A percentile compares a stretch with the other conserved stretches of the same genome.
Evolutionary conservation across 2,888 invertebrate genomes (phyloP).

Genomic region (Noctuana brunneofusca): DNA sequence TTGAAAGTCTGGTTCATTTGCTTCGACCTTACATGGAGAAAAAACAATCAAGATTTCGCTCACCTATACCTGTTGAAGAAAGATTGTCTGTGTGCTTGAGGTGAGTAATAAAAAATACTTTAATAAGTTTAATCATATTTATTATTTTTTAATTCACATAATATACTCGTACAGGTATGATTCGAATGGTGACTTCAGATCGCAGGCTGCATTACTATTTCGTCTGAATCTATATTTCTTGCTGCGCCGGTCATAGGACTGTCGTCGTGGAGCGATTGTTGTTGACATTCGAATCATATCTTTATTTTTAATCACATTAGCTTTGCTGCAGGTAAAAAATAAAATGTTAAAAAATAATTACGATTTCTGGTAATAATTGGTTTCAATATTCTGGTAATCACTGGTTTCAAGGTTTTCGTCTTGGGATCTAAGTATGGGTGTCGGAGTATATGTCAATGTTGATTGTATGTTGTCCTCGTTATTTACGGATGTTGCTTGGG

Average conservation of each 20-base stretch:
- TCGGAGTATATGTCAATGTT: constrained; percentile 40
- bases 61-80: constrained; percentile 39
- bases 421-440: constrained; percentile 35
- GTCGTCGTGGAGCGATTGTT: constrained; percentile 37
- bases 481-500: constrained; percentile 40
- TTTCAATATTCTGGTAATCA: constrained; percentile 16
- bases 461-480: constrained; percentile 39
- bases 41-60: constrained; percentile 36
- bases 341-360: not conserved
- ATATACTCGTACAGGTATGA: constrained; percentile 39
- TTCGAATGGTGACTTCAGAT: too few relatives aligned
- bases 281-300: constrained; percentile 37
- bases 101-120: constrained; percentile 30
- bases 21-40: constrained; percentile 30
- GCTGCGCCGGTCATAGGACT: constrained; percentile 37
- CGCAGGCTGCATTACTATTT: constrained; percentile 38
- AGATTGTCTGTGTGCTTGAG: constrained; percentile 40
- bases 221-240: constrained; percentile 35
- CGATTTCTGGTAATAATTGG: too few relatives aligned
- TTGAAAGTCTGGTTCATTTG: constrained; percentile 36
- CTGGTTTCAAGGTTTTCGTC: constrained; percentile 37
- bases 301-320: constrained; percentile 7
- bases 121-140: constrained; percentile 37
- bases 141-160: constrained; percentile 37
- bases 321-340: constrained; percentile 23